phyloP scores from a whole-genome alignment of 2,888 invertebrate genomes.

The Heliconius ismenius region DNA sequence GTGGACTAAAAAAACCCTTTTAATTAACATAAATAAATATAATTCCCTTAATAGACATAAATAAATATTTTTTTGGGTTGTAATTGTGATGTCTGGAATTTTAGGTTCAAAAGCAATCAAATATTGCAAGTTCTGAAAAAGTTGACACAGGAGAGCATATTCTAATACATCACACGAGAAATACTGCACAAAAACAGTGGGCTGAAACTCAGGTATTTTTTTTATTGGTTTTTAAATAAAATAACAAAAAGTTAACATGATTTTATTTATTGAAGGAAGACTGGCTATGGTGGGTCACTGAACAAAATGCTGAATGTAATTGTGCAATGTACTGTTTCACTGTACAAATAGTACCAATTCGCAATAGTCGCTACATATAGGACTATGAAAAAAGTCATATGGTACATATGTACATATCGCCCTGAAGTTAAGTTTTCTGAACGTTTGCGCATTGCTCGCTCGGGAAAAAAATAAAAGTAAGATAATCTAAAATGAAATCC shows the following conservation, averaged over 20 bases:
- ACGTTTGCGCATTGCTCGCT: too few species aligned
- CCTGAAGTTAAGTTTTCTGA: too few species aligned
- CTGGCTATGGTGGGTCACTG: background rate
- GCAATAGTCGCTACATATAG: too few species aligned
- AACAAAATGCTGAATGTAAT: too few species aligned
- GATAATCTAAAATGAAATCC: too few species aligned
- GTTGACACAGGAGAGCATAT: conserved; percentile 96
- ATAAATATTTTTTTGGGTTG: background rate
- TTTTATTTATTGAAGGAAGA: background rate
- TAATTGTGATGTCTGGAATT: background rate
- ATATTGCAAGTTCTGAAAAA: conserved; percentile 87
- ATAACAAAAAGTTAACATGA: background rate
- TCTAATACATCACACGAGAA: conserved; percentile 98
- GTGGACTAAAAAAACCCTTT: too few species aligned
- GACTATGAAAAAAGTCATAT: too few species aligned
- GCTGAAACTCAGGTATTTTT: conserved; percentile 93
- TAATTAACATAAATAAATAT: too few species aligned
- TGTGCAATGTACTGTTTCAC: too few species aligned
- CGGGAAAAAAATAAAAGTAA: too few species aligned
- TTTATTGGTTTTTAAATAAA: background rate
- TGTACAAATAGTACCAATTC: too few species aligned
- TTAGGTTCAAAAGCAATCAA: conserved; percentile 88
- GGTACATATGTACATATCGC: too few species aligned
- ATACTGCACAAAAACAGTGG: conserved; percentile 99
- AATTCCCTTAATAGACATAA: background rate